Base-by-base conservation (phyloP, 1,140 invertebrate genomes). In the Meloidogyne floridensis region DNA sequence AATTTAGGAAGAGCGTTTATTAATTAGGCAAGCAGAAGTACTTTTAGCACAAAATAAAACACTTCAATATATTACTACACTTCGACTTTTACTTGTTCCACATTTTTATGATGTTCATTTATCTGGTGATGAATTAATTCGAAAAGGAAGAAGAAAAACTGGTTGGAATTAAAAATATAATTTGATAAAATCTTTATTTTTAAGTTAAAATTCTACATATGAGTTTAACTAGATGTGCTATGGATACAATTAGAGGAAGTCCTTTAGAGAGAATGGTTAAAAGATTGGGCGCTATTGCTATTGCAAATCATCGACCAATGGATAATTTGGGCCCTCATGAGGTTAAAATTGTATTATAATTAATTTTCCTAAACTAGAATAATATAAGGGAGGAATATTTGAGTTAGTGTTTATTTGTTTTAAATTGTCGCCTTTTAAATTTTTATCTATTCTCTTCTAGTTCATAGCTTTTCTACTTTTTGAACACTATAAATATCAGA, bases 1-100 rank as follows among this genome's bases (percentile, higher is more conserved):
- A 56, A 72, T 77, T 84, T 70, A 88, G 87, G 86, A 89, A 65
- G 88, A 89, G 81, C 83, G 88, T 7, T 77, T 89, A n/a, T 81
- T 89, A 15, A 76, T 84, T 73, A 83, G 87, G 8, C 87, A 90
- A 77, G 86, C 89, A 3, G 89, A 89, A 51, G 83, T 89, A 9
- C 80, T 89, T 13, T 83, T 84, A 15, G 81, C 81, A 20, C 78
- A 82, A 13, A 83, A 85, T 47, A 56, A 84, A 20, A 70, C 71
- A 56, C 80, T 85, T 32, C 78, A 87, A 51, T 89, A 89, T 77
- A 81, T 88, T 18, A 82, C 81, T 13, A 86, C 77, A 11, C 78
- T 87, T 11, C 70, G 89, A 32, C 82, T 89, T 83, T 71, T 89
- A 20, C 72, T 89, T 13, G 81, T 87, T 20, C 88, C 88, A 9